phyloP scores from a whole-genome alignment of 2,797 vertebrate genomes.

The Alouatta caraya region DNA sequence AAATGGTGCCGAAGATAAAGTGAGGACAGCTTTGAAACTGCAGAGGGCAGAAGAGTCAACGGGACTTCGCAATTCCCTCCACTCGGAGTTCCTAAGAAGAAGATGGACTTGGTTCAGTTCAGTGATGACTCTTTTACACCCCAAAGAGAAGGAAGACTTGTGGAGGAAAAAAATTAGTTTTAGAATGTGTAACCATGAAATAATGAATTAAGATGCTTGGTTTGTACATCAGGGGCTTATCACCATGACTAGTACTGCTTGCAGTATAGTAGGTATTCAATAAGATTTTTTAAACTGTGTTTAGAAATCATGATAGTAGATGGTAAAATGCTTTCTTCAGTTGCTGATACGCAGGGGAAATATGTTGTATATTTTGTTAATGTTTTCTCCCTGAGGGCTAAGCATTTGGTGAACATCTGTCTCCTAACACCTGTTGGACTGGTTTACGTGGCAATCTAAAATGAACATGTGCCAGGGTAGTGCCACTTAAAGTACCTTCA shows the following conservation, averaged over 20 bases:
- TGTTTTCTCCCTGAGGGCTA: constrained; percentile 47
- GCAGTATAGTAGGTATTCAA: neutral
- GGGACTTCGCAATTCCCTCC: neutral
- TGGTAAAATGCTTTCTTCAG: constrained; percentile 20
- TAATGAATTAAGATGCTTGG: neutral
- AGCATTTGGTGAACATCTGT: constrained; percentile 67
- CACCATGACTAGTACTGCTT: neutral
- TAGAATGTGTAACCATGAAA: neutral
- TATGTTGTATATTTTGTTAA: constrained; percentile 19
- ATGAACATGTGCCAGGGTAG: neutral
- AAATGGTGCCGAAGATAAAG: neutral
- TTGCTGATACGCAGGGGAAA: neutral
- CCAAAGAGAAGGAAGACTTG: neutral
- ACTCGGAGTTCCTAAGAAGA: neutral
- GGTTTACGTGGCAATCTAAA: neutral
- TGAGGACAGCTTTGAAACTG: neutral
- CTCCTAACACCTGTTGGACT: constrained; percentile 60
- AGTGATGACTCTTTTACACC: neutral
- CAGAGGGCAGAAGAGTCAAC: neutral
- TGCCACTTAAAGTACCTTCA: neutral
- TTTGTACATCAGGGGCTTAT: neutral
- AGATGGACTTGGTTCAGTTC: neutral
- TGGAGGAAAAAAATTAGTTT: neutral
- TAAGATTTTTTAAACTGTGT: neutral
- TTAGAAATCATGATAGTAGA: constrained; percentile 26